Base-by-base conservation (phyloP, 2,113 vertebrate species). In the Toxotes chatareus region DNA sequence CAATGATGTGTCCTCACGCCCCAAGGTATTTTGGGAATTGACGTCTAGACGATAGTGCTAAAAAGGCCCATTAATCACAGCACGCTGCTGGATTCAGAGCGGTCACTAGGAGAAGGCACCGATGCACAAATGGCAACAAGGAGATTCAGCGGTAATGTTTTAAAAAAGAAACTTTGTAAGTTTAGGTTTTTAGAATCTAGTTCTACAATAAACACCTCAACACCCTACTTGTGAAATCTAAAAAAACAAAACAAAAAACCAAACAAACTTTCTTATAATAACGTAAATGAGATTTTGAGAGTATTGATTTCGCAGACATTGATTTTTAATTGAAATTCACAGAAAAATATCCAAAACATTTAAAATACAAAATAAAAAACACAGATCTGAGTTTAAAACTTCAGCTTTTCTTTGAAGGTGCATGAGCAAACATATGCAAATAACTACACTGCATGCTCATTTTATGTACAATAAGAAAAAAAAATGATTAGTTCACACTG, bases 1-100 rank as follows among this genome's bases (percentile, higher is more conserved):
- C 84, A 88, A 74, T 59, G 47, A 70, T 66, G 62, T 83, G 66
- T 81, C 84, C 65, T 84, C 27, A 14, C 38, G 55, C 73, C 84
- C 78, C 38, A 38, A 88, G 87, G 86, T 79, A 90, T 92, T 91
- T 82, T 88, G 86, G 77, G 87, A 85, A 89, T 78, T 90, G 89
- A 79, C 64, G 79, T 89, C 88, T 86, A 91, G 89, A 90, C 76
- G 23, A 85, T 86, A 73, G 65, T 62, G 75, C 77, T 89, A 82
- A 89, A 81, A 87, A 86, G 70, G 57, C 27, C 49, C 84, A 88
- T 90, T 89, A 86, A 89, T 90, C 91, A 88, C 61, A 76, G 72
- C 62, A 7, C 21, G 71, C 59, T 57, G 78, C 60, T 76, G 83
- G 44, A 76, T 77, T 67, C 60, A n/a, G 56, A 46, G 60, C 42